Conservation (phyloP, 2,888 invertebrate species). For the Napeogenes inachia region DNA sequence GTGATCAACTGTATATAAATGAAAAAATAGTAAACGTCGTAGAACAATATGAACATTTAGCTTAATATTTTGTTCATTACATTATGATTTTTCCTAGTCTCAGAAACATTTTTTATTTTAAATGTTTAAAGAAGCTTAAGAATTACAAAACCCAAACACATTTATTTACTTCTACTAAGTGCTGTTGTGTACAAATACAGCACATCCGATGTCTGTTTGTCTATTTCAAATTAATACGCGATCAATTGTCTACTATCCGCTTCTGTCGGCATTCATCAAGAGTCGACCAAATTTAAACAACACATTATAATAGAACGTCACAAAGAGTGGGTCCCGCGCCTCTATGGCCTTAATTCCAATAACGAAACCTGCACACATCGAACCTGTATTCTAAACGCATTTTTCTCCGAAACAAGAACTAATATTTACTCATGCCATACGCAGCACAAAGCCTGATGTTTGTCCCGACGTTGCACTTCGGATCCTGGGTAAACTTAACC, state of each 20-base stretch:
- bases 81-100: no score
- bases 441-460: conserved; percentile 73
- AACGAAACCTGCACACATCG: conserved; percentile 72
- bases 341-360: conserved; percentile 60
- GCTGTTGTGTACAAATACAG: conserved; percentile 50
- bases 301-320: conserved; percentile 43
- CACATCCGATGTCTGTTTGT: conserved; percentile 5
- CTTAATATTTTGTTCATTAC: no score
- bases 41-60: no score
- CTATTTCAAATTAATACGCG: conserved; percentile 54
- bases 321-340: conserved; percentile 48
- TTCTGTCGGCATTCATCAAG: conserved; percentile 41
- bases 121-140: not conserved
- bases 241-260: conserved; percentile 49
- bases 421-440: conserved; percentile 72
- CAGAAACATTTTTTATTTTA: not conserved
- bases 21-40: no score
- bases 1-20: no score
- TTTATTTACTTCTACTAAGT: conserved; percentile 28
- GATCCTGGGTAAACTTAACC: conserved; percentile 71
- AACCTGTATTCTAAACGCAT: conserved; percentile 70
- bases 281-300: conserved; percentile 42
- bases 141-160: conserved; percentile 7
- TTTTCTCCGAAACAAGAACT: conserved; percentile 70
- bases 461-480: conserved; percentile 73